Evolutionary conservation across 2,113 vertebrate species (phyloP).

Genomic region (Rhipidura dahli): DNA sequence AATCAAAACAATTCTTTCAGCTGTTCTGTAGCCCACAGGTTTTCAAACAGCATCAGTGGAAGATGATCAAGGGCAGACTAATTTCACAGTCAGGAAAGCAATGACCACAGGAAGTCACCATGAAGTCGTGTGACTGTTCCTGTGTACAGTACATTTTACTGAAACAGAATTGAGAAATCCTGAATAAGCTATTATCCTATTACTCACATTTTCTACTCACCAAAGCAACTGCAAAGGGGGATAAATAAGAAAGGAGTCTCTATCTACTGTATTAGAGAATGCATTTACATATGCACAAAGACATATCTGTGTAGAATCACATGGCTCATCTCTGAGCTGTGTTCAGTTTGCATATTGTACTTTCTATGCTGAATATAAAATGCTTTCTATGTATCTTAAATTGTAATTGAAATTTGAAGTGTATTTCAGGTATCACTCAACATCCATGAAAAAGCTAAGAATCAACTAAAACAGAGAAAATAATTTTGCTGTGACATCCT

Average conservation of each 20-base stretch:
- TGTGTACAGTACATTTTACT: not conserved
- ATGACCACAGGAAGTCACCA: not conserved
- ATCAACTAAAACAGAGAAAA: not conserved
- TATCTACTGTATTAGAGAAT: not conserved
- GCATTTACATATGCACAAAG: not conserved
- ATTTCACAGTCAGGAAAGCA: not conserved
- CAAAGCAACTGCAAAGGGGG: not conserved
- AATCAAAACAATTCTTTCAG: not conserved
- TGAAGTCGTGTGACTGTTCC: not conserved
- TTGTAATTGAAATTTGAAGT: not conserved
- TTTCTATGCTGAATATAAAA: not conserved
- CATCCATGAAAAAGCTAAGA: not conserved
- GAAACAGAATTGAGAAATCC: not conserved
- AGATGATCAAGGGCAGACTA: not conserved
- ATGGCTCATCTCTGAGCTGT: not conserved
- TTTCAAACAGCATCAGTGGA: not conserved
- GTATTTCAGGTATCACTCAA: not conserved
- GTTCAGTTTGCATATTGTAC: not conserved
- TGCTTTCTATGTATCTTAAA: not conserved
- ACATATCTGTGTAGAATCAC: not conserved
- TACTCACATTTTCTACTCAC: not conserved
- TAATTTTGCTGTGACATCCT: not conserved
- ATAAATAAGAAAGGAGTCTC: not conserved
- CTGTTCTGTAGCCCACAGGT: not conserved
- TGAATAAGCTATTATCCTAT: not conserved